phyloP scores from a whole-genome alignment of 2,888 invertebrate genomes.

The Eurytoma californica region DNA sequence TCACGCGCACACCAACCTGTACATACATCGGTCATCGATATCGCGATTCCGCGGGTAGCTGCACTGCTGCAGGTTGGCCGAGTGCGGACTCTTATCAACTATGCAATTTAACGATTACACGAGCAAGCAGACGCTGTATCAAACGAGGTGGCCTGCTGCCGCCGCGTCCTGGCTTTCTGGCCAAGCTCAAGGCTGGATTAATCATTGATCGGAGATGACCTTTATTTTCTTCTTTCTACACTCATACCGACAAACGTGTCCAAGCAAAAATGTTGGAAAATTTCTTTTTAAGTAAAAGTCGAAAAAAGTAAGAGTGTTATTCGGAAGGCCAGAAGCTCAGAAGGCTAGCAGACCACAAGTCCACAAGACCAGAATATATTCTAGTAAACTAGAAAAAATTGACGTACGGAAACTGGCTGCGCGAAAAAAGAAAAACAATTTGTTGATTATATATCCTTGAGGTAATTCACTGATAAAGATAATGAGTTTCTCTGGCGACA shows the following conservation, averaged over 20 bases:
- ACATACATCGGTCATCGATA: neutral
- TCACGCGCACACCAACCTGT: slow-evolving; percentile 54
- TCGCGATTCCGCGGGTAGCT: too few species aligned
- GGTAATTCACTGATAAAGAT: too few species aligned
- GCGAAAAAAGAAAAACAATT: too few species aligned
- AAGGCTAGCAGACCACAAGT: slow-evolving; percentile 17
- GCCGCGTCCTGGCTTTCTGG: too few species aligned
- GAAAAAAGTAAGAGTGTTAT: neutral
- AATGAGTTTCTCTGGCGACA: too few species aligned
- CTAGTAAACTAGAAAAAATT: too few species aligned
- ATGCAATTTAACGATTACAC: neutral
- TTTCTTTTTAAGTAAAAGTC: slow-evolving; percentile 18
- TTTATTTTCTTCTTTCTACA: neutral
- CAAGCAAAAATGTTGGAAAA: slow-evolving; percentile 2
- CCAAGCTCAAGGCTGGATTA: slow-evolving; percentile 9
- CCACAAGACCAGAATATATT: neutral
- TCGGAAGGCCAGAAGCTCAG: neutral
- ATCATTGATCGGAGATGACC: slow-evolving; percentile 22
- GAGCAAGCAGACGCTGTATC: neutral
- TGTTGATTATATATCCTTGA: too few species aligned
- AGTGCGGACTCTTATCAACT: too few species aligned
- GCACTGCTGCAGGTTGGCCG: too few species aligned
- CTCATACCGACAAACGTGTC: neutral
- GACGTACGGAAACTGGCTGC: too few species aligned
- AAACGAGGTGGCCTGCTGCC: too few species aligned